These are phyloP conservation scores for Eupithecia vulgata DNA, from an alignment of 2,888 invertebrate species.

Conservation along the genomic window DNA sequence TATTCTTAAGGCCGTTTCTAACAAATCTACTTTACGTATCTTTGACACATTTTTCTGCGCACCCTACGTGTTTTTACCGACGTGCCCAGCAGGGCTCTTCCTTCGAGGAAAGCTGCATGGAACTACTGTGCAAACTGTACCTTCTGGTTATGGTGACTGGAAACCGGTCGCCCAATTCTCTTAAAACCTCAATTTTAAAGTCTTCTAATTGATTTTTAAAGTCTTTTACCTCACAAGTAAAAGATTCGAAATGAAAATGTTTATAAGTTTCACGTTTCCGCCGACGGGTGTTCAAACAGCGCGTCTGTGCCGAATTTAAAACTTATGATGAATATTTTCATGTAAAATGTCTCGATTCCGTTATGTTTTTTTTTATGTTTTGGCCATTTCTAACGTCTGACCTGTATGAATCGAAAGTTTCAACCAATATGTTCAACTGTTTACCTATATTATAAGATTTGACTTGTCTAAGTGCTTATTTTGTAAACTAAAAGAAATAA, in stretches of 20 bases:
- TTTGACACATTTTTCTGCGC: conserved; percentile 21
- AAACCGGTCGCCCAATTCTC: background rate
- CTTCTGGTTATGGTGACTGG: background rate
- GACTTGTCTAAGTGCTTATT: too few species aligned
- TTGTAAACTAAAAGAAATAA: too few species aligned
- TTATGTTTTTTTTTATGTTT: background rate
- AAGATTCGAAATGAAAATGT: background rate
- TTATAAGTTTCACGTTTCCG: background rate
- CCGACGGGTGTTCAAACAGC: background rate
- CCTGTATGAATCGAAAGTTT: too few species aligned
- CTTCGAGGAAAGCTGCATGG: conserved; percentile 55
- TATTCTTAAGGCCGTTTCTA: too few species aligned
- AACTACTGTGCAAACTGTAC: conserved; percentile 18
- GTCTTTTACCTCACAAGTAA: background rate
- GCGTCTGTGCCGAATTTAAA: background rate
- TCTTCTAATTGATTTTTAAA: conserved; percentile 1
- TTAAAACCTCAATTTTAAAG: background rate
- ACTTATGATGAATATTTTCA: background rate
- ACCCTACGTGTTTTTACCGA: conserved; percentile 36
- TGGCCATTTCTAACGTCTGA: background rate
- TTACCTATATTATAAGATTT: too few species aligned
- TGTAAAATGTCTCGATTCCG: background rate
- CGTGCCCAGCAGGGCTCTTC: conserved; percentile 49
- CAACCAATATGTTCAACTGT: too few species aligned
- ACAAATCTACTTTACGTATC: background rate